These are phyloP conservation scores for Furcifer pardalis DNA, from an alignment of 2,797 vertebrate species.

Conservation along the genomic window DNA sequence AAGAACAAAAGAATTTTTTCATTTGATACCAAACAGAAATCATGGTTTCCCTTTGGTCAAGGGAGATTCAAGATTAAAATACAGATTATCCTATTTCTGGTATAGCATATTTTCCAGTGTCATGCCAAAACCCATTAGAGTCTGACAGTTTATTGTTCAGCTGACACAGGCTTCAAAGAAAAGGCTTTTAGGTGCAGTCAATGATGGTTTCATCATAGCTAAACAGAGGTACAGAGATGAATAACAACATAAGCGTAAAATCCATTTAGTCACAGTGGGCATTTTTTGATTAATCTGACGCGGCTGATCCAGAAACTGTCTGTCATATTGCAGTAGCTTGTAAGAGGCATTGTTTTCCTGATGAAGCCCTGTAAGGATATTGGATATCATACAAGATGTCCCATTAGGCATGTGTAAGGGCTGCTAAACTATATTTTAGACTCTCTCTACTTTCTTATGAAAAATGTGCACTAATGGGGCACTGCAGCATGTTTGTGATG, in stretches of 20 bases:
- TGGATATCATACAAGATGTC: not conserved
- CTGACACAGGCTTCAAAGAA: conserved; percentile 27
- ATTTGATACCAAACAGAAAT: conserved; percentile 10
- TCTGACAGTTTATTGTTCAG: conserved; percentile 8
- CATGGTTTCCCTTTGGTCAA: conserved; percentile 12
- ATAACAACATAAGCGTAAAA: not conserved
- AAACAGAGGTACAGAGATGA: conserved; percentile 2
- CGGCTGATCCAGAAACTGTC: not conserved
- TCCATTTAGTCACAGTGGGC: conserved; percentile 21
- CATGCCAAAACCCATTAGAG: conserved; percentile 4
- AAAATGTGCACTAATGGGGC: not conserved
- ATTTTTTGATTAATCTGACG: conserved; percentile 8
- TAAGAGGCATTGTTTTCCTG: not conserved
- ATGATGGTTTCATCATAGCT: conserved; percentile 6
- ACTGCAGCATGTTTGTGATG: not conserved
- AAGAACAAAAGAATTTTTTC: conserved; percentile 27
- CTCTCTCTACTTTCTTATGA: not conserved
- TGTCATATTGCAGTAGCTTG: not conserved
- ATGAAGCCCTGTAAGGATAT: not conserved
- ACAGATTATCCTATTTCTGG: conserved; percentile 34
- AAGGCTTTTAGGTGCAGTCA: conserved; percentile 26
- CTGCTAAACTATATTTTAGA: not conserved
- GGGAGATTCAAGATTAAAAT: conserved; percentile 27
- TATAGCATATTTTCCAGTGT: conserved; percentile 13
- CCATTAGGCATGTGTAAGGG: not conserved